Percentiles rank a stretch among this genome's conserved stretches.
These are phyloP conservation scores for Bombus pyrosoma DNA, from an alignment of 1,140 invertebrate species.

Conservation along the genomic window DNA sequence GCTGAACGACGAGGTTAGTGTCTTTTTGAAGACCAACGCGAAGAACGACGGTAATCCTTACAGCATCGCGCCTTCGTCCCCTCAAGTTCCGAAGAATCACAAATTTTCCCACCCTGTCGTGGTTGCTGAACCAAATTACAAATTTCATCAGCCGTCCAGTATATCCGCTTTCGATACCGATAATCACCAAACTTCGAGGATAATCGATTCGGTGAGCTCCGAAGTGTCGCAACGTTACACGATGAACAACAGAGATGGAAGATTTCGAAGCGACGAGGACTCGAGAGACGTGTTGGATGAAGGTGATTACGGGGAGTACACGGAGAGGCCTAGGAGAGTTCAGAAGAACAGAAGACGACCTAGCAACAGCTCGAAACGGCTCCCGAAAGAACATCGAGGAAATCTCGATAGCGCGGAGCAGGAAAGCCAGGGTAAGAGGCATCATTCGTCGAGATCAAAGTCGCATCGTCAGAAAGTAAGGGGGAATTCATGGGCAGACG, in stretches of 20 bases:
- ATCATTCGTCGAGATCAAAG: slow-evolving; percentile 64
- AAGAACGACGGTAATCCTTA: neutral
- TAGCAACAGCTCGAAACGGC: slow-evolving; percentile 63
- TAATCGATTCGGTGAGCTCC: slow-evolving; percentile 19
- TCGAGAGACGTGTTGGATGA: slow-evolving; percentile 72
- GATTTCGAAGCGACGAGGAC: slow-evolving; percentile 70
- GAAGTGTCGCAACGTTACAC: slow-evolving; percentile 48
- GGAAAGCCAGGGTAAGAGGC: slow-evolving; percentile 60
- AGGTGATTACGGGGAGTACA: slow-evolving; percentile 74
- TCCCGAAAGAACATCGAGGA: slow-evolving; percentile 75
- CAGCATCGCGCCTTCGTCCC: neutral
- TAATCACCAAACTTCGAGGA: slow-evolving; percentile 24
- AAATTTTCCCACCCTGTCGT: slow-evolving; percentile 68
- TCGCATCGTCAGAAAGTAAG: slow-evolving; percentile 66
- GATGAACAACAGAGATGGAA: slow-evolving; percentile 42
- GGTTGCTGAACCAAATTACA: slow-evolving; percentile 68
- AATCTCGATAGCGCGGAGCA: slow-evolving; percentile 51
- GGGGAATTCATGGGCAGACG: slow-evolving; percentile 67
- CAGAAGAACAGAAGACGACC: slow-evolving; percentile 75
- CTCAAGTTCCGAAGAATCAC: slow-evolving; percentile 15
- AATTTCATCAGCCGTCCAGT: slow-evolving; percentile 42
- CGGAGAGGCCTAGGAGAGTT: slow-evolving; percentile 69
- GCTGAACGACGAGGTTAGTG: slow-evolving; percentile 51
- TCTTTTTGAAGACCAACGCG: slow-evolving; percentile 9
- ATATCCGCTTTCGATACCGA: neutral